phyloP scores from a whole-genome alignment of 2,888 invertebrate species.

The Acrobasis repandana region DNA sequence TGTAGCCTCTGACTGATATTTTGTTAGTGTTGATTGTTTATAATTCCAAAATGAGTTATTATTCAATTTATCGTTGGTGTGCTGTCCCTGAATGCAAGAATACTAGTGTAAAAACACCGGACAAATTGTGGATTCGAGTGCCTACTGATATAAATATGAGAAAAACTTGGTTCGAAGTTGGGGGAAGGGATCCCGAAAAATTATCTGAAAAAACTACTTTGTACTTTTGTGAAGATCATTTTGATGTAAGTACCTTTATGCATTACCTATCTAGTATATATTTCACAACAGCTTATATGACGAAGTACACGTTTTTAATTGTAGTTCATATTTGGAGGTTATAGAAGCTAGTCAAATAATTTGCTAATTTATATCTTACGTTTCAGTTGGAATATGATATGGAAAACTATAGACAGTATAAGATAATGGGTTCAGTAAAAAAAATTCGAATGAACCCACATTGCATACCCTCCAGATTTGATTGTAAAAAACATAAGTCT shows the following conservation, averaged over 20 bases:
- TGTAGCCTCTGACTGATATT: too few species aligned
- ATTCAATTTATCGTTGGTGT: slow-evolving; percentile 14
- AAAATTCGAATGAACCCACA: slow-evolving; percentile 24
- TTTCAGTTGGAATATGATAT: slow-evolving; percentile 28
- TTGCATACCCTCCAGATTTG: slow-evolving; percentile 25
- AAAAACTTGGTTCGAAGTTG: slow-evolving; percentile 23
- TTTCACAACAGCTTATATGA: too few species aligned
- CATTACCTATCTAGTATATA: too few species aligned
- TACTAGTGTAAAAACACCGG: slow-evolving; percentile 25
- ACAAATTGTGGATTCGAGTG: slow-evolving; percentile 23
- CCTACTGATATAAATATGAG: slow-evolving; percentile 25
- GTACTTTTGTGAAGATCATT: slow-evolving; percentile 27
- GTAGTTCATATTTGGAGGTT: too few species aligned
- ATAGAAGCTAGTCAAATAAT: too few species aligned
- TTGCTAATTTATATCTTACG: too few species aligned
- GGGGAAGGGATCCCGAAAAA: slow-evolving; percentile 13
- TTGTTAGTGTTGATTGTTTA: too few species aligned
- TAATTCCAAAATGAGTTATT: too few species aligned
- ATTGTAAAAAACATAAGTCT: slow-evolving; percentile 1
- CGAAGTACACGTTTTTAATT: too few species aligned
- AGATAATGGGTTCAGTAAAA: slow-evolving; percentile 28
- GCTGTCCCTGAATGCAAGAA: slow-evolving; percentile 26
- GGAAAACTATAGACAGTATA: slow-evolving; percentile 29
- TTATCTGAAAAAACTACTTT: not conserved
- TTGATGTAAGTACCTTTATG: slow-evolving; percentile 22